Evolutionary conservation across 2,797 vertebrate species (phyloP).

Genomic region (Synanceia verrucosa): DNA sequence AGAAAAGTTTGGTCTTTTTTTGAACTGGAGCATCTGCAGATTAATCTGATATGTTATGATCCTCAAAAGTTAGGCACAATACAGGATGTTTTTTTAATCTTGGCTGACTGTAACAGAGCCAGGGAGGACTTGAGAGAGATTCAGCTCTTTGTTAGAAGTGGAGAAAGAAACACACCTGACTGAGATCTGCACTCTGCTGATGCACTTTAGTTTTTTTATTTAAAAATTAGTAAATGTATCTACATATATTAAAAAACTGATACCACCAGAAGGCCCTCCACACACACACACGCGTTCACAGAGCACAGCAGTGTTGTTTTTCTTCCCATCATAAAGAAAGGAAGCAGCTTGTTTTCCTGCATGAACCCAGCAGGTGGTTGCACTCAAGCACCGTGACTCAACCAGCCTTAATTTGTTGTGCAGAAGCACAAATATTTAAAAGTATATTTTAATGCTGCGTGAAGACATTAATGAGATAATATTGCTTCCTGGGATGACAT

Average conservation of each 20-base stretch:
- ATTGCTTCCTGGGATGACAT: background rate
- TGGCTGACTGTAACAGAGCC: no score
- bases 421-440: conserved; percentile 2
- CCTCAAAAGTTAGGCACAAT: background rate
- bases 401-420: background rate
- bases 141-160: background rate
- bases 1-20: background rate
- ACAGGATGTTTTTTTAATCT: background rate
- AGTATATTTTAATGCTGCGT: background rate
- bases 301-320: background rate
- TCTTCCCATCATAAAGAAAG: background rate
- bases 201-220: background rate
- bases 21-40: background rate
- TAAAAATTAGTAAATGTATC: background rate
- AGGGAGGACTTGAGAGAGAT: background rate
- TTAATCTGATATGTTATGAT: background rate
- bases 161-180: background rate
- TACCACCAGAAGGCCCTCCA: no score
- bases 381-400: conserved; percentile 10
- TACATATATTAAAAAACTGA: no score
- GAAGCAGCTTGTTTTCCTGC: background rate
- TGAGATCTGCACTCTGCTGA: background rate
- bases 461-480: background rate
- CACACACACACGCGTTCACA: no score
- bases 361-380: background rate